phyloP scores from a whole-genome alignment of 2,113 vertebrate genomes.

The Clarias gariepinus region DNA sequence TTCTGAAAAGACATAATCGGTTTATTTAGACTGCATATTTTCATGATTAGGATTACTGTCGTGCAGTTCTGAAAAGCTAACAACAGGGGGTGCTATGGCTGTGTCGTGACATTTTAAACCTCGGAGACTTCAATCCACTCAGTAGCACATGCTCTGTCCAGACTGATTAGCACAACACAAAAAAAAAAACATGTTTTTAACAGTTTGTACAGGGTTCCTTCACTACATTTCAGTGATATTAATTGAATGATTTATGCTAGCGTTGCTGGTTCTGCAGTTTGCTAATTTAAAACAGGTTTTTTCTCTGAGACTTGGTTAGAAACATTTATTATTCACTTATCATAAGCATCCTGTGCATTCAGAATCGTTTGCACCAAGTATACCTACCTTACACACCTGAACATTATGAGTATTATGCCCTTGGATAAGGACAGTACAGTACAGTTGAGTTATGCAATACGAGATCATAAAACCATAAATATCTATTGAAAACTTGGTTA shows the following conservation, averaged over 20 bases:
- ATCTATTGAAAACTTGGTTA: not conserved
- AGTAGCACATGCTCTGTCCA: not conserved
- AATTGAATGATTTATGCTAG: not conserved
- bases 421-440: not conserved
- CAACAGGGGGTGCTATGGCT: constrained; percentile 55
- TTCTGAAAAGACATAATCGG: not conserved
- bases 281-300: not conserved
- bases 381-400: not conserved
- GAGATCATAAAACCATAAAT: not conserved
- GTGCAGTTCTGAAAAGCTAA: not conserved
- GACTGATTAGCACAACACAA: not conserved
- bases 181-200: too few species aligned
- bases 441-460: not conserved
- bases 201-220: too few species aligned
- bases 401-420: too few species aligned
- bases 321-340: not conserved
- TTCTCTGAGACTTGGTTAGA: not conserved
- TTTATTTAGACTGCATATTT: not conserved
- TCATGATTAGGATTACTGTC: not conserved
- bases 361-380: not conserved
- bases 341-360: not conserved
- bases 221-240: not conserved
- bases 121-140: not conserved
- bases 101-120: constrained; percentile 21
- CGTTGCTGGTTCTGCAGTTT: not conserved